Evolutionary conservation across 2,797 vertebrate genomes (phyloP), one percentile per base, ranked within the genome.

Genomic region (Chlorospingus flavigularis): DNA sequence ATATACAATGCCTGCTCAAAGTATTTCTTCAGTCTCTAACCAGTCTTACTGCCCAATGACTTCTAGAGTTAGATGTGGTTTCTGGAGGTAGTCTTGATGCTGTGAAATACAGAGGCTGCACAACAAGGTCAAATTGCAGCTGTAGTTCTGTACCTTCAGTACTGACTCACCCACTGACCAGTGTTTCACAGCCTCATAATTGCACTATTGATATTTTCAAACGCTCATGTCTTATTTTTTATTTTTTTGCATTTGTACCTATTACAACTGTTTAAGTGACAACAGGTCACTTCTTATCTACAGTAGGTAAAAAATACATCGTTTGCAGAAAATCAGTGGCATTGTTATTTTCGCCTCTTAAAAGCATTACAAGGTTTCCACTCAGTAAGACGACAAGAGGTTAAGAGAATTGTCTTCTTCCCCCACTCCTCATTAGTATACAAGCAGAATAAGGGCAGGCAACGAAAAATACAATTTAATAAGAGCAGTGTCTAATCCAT

Each of bases 391-490:
- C 0, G 3, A 33, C 31, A 94, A 86, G 15, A 80, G 53, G 31
- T 68, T 39, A 63, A 71, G 53, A 65, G 89, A 91, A 90, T 31
- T 4, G 51, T 55, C 26, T 72, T 81, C 57, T 30, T 84, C 35
- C 57, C 75, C 35, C 42, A 55, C 18, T 91, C 37, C 3, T 55
- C 12, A 37, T 79, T 60, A 87, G 48, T 75, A 82, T 35, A 78
- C 21, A 90, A 71, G 39, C 35, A 88, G 68, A 92, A 57, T 60
- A 82, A 89, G 11, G 39, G 10, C 30, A 88, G 43, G 43, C 61
- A 95, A 88, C 45, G 90, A 86, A 74, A 40, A 72, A 13, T 50
- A 65, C 11, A 65, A 86, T 75, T 91, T 86, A 84, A 28, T 65
- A 94, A 88, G 2, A 9, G 24, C 39, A 37, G 37, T 26, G 26